These are phyloP conservation scores for Pocillopora grandis DNA, from an alignment of 92 coral and sea anemone species.

Conservation along the genomic window DNA sequence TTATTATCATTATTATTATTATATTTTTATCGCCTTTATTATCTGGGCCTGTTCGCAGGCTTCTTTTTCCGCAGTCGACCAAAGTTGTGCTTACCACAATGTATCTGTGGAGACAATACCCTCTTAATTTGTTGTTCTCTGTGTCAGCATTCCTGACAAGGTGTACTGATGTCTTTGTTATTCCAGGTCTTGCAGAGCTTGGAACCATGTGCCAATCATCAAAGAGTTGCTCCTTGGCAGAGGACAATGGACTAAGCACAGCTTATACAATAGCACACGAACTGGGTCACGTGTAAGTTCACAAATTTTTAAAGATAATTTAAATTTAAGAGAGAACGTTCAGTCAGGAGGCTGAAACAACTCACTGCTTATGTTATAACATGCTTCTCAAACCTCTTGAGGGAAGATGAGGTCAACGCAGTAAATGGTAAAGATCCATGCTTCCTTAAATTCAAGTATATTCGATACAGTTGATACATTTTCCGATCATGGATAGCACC, in stretches of 20 bases:
- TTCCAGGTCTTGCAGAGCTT: conserved; percentile 90
- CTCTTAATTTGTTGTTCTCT: neutral
- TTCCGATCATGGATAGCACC: too few relatives aligned
- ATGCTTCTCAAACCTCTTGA: too few relatives aligned
- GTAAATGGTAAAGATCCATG: too few relatives aligned
- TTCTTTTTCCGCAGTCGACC: too few relatives aligned
- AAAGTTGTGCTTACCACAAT: neutral
- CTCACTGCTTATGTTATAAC: neutral
- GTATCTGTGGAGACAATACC: neutral
- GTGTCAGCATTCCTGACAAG: neutral
- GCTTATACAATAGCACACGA: conserved; percentile 96
- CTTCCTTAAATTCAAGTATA: too few relatives aligned
- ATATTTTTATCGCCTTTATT: too few relatives aligned
- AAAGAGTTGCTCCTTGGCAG: conserved; percentile 90
- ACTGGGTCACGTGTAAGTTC: conserved; percentile 93
- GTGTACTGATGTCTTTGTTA: neutral
- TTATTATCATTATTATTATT: too few relatives aligned
- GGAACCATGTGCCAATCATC: conserved; percentile 75
- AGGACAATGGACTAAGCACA: conserved; percentile 83
- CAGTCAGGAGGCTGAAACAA: neutral
- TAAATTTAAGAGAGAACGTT: neutral
- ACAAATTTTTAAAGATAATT: neutral
- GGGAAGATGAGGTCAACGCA: too few relatives aligned
- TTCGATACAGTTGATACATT: too few relatives aligned
- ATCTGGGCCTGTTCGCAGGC: too few relatives aligned